Conservation (phyloP, 2,888 invertebrate genomes). For the Torymus tubicola region DNA sequence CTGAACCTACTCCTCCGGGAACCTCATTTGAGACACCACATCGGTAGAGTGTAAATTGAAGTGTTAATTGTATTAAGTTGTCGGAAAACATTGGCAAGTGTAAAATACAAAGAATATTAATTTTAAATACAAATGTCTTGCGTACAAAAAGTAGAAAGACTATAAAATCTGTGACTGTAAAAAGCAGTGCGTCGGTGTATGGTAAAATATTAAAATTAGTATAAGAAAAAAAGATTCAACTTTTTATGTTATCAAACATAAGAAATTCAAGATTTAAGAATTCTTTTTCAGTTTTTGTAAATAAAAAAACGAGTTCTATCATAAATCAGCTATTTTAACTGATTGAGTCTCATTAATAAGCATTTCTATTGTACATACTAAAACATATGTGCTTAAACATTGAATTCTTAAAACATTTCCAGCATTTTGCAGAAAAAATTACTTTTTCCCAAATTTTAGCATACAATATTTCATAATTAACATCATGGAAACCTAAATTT, state of each 20-base stretch:
- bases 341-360: constrained; percentile 27
- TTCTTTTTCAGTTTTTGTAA: constrained; percentile 40
- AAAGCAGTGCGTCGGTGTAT: constrained; percentile 40
- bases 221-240: constrained; percentile 41
- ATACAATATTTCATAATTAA: constrained; percentile 35
- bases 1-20: constrained; percentile 51
- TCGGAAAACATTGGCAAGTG: constrained; percentile 35
- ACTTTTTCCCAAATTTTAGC: constrained; percentile 42
- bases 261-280: constrained; percentile 25
- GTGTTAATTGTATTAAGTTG: constrained; percentile 26
- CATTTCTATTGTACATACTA: constrained; percentile 53
- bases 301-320: constrained; percentile 26
- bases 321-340: constrained; percentile 33
- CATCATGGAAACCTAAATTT: constrained; percentile 15
- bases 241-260: constrained; percentile 44
- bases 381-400: constrained; percentile 29
- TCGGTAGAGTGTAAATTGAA: constrained; percentile 40
- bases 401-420: constrained; percentile 21
- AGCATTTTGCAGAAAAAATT: constrained; percentile 37
- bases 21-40: constrained; percentile 52
- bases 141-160: constrained; percentile 42
- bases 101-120: constrained; percentile 50
- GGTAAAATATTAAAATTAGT: constrained; percentile 45
- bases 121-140: constrained; percentile 46
- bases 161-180: constrained; percentile 50